Conservation (phyloP, 2,888 invertebrate genomes). For the Cordilura impudica region DNA sequence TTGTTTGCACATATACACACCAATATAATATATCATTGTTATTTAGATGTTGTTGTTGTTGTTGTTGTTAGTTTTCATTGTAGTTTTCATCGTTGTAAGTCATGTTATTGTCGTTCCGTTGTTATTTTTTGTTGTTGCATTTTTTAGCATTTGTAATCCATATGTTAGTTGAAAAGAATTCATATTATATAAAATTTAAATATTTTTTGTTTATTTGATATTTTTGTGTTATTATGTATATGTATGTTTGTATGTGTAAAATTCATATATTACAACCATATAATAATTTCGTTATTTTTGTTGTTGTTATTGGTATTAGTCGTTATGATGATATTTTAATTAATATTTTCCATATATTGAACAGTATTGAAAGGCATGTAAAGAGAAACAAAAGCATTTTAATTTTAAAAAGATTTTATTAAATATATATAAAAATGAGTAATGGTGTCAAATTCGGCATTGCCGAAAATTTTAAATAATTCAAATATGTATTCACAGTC, state of each 20-base stretch:
- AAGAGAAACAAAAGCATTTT: background rate
- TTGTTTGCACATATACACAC: slow-evolving; percentile 12
- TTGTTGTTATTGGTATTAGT: slow-evolving; percentile 1
- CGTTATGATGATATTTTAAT: slow-evolving; percentile 38
- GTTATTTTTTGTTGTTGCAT: slow-evolving; percentile 50
- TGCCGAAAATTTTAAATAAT: no score
- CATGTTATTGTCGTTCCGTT: slow-evolving; percentile 38
- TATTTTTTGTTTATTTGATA: background rate
- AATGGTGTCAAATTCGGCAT: no score
- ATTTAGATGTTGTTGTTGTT: slow-evolving; percentile 5
- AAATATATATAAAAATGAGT: background rate
- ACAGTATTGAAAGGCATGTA: slow-evolving; percentile 8
- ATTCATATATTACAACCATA: slow-evolving; percentile 8
- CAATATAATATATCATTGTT: background rate
- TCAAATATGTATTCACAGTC: no score
- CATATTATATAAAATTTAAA: slow-evolving; percentile 35
- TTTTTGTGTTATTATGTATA: background rate
- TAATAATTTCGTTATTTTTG: background rate
- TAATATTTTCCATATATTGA: slow-evolving; percentile 20
- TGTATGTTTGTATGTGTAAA: background rate
- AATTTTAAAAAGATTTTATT: slow-evolving; percentile 24
- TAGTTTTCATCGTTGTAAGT: slow-evolving; percentile 39
- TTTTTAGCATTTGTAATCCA: slow-evolving; percentile 61
- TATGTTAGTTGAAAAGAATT: slow-evolving; percentile 37
- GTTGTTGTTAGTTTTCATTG: slow-evolving; percentile 52